Evolutionary conservation across 2,113 vertebrate genomes (phyloP).

Genomic region (Chaenogobius annularis): DNA sequence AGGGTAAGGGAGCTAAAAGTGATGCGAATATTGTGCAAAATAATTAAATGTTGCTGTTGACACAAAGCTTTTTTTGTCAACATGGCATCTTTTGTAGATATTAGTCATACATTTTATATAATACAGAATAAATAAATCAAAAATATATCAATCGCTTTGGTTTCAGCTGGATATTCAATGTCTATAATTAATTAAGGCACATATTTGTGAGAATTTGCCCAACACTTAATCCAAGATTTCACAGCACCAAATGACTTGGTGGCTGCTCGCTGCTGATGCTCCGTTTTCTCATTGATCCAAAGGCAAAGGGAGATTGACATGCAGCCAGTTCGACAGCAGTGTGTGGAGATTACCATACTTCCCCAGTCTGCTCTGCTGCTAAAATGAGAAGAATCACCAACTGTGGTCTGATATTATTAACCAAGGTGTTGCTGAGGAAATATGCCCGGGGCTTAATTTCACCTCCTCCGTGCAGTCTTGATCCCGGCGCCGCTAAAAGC

Average conservation of each 20-base stretch:
- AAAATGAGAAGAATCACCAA: constrained; percentile 33
- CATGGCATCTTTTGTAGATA: neutral
- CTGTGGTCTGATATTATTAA: constrained; percentile 39
- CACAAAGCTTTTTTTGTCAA: neutral
- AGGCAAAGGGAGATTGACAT: constrained; percentile 54
- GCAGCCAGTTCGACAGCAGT: constrained; percentile 52
- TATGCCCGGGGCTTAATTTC: constrained; percentile 33
- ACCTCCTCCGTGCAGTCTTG: constrained; percentile 17
- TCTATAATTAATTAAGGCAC: constrained; percentile 35
- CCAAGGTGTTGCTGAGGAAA: constrained; percentile 20
- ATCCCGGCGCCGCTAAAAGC: constrained; percentile 30
- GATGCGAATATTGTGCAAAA: neutral
- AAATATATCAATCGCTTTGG: constrained; percentile 26
- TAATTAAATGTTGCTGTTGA: neutral
- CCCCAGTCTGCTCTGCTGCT: constrained; percentile 32
- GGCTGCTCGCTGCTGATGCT: constrained; percentile 61
- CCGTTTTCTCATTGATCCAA: constrained; percentile 53
- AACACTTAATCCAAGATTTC: constrained; percentile 59
- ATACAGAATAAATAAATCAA: neutral
- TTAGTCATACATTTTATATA: too few species aligned
- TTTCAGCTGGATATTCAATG: constrained; percentile 22
- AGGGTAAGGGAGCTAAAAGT: constrained; percentile 8
- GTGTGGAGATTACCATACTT: constrained; percentile 45
- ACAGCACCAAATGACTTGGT: constrained; percentile 54
- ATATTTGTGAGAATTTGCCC: constrained; percentile 34